phyloP scores from a whole-genome alignment of 2,113 vertebrate species.

The Furnarius figulus region DNA sequence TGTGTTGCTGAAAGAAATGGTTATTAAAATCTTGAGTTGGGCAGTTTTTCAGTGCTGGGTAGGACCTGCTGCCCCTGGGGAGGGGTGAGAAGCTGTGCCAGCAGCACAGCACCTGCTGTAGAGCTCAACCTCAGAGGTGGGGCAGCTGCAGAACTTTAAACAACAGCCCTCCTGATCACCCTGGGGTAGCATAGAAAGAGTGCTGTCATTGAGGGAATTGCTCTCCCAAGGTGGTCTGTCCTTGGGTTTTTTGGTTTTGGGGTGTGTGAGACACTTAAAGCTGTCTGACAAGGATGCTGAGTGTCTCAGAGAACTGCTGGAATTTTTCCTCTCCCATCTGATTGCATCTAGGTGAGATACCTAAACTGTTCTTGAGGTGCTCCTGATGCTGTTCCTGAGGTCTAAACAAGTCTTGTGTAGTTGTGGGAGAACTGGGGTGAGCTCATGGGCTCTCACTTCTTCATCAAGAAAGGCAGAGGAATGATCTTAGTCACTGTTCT shows the following conservation, averaged over 20 bases:
- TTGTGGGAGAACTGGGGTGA: neutral
- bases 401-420: neutral
- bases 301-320: neutral
- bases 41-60: neutral
- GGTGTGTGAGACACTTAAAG: neutral
- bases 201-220: neutral
- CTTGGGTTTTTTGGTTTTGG: neutral
- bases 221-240: neutral
- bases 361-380: neutral
- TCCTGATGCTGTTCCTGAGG: neutral
- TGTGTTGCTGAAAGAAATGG: neutral
- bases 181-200: fast-evolving
- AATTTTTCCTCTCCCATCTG: neutral
- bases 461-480: neutral
- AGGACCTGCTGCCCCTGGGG: neutral
- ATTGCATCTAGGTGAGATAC: neutral
- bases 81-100: neutral
- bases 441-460: neutral
- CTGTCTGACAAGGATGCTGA: neutral
- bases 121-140: neutral
- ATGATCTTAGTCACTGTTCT: neutral
- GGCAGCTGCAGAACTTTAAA: neutral
- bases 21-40: neutral
- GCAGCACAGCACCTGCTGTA: neutral
- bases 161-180: neutral